These are phyloP conservation scores for Gnatocerus cornutus DNA, from an alignment of 2,888 invertebrate species.

Conservation along the genomic window DNA sequence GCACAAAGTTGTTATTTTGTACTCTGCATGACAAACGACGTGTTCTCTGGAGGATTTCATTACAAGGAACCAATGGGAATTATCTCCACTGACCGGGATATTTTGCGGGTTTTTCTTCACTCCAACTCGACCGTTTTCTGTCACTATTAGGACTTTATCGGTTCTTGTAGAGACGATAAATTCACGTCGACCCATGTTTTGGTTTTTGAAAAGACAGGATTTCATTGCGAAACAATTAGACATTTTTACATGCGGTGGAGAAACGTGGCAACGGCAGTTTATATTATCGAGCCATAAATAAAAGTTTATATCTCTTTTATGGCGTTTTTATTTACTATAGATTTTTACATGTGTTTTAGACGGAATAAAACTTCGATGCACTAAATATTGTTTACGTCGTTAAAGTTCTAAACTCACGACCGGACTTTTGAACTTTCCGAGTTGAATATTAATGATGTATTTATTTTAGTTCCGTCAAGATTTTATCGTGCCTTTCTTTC, in stretches of 20 bases:
- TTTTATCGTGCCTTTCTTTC: slow-evolving; percentile 2
- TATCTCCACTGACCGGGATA: slow-evolving; percentile 7
- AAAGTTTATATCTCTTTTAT: slow-evolving; percentile 29
- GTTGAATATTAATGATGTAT: slow-evolving; percentile 2
- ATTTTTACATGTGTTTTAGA: slow-evolving; percentile 38
- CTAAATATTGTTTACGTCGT: slow-evolving; percentile 28
- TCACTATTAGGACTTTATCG: slow-evolving; percentile 37
- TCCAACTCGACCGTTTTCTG: slow-evolving; percentile 20
- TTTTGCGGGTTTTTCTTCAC: slow-evolving; percentile 28
- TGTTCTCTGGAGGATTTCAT: neutral
- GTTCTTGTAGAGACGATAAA: slow-evolving; percentile 28
- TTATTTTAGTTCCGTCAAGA: slow-evolving; percentile 8
- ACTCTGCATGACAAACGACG: slow-evolving; percentile 6
- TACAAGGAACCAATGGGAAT: neutral
- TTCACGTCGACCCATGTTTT: slow-evolving; percentile 34
- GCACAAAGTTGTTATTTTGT: slow-evolving; percentile 27
- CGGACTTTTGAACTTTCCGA: slow-evolving; percentile 6
- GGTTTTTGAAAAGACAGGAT: slow-evolving; percentile 20
- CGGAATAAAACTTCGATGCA: slow-evolving; percentile 17
- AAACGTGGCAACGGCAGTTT: slow-evolving; percentile 3
- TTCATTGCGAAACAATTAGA: slow-evolving; percentile 26
- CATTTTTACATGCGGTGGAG: slow-evolving; percentile 7
- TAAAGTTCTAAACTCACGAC: slow-evolving; percentile 13
- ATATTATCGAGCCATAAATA: slow-evolving; percentile 32
- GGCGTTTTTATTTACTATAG: slow-evolving; percentile 35